Percentiles rank a stretch among this genome's conserved stretches.
Conservation (phyloP, 2,113 vertebrate species). For the Takifugu flavidus region DNA sequence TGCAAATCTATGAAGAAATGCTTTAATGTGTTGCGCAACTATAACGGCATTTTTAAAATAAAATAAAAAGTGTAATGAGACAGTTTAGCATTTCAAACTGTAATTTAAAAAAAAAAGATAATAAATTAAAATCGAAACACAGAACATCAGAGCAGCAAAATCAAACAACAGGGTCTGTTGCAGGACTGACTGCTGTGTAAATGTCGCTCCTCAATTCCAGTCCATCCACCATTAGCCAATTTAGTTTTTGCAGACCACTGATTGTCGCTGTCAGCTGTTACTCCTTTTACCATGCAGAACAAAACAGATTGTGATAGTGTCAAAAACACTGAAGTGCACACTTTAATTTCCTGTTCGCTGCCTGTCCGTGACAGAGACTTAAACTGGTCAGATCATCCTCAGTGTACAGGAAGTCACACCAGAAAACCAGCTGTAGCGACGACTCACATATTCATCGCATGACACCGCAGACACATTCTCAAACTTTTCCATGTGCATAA, state of each 20-base stretch:
- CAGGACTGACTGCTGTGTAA: constrained; percentile 46
- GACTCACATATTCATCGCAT: constrained; percentile 21
- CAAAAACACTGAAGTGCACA: constrained; percentile 41
- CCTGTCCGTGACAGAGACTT: constrained; percentile 23
- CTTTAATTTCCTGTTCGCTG: constrained; percentile 23
- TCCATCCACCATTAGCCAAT: constrained; percentile 43
- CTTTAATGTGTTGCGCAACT: background rate
- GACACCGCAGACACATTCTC: constrained; percentile 41
- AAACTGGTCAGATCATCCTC: constrained; percentile 22
- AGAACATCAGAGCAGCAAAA: constrained; percentile 56
- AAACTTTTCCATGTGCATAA: constrained; percentile 48
- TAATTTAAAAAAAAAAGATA: constrained; percentile 65
- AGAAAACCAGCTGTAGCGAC: constrained; percentile 40
- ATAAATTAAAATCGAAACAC: constrained; percentile 74
- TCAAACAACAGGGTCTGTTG: constrained; percentile 49
- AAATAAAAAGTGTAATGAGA: constrained; percentile 31
- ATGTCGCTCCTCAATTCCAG: constrained; percentile 45
- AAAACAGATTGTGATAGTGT: constrained; percentile 41
- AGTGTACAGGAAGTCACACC: constrained; percentile 30
- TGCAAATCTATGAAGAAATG: background rate
- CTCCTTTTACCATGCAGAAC: constrained; percentile 54
- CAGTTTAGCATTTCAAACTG: constrained; percentile 41
- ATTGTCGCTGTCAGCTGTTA: constrained; percentile 56
- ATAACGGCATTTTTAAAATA: background rate
- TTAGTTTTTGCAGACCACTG: constrained; percentile 41